Evolutionary conservation across 1,140 invertebrate genomes (phyloP), one percentile per base, ranked within the genome.

Genomic region (Scaptomyza hsui): DNA sequence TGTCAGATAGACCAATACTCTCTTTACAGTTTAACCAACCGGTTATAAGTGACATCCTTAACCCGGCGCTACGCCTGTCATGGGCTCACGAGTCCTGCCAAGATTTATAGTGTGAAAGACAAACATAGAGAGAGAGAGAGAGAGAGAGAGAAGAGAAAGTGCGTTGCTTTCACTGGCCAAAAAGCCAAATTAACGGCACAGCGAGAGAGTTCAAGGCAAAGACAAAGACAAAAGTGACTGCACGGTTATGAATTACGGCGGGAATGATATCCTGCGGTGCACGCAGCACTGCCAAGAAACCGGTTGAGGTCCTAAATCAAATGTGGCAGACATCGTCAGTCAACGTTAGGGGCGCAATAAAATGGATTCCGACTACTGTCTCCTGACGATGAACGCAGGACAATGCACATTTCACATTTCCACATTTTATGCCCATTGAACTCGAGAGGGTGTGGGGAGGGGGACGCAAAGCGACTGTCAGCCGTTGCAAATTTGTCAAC

Each of bases 101-200:
- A 74, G 81, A 85, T 85, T 85, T 85, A 85, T 85, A 65, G 65
- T 85, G 81, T 68, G 81, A 85, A 85, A 59, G 41, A 57, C 65
- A 85, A 85, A 86, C 55, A 86, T 53, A 16, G 7, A 5, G 15
- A 29, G 26, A n/a, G n/a, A n/a, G n/a, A n/a, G n/a, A n/a, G n/a
- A n/a, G n/a, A 86, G 57, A 16, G 7, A 5, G 15, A 29, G 26
- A n/a, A 12, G 72, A 76, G 81, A 80, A 70, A 85, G 79, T 82
- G 61, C 42, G 18, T 18, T 10, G 57, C 41, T 69, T 62, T 68
- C 63, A 52, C 48, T 35, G 24, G 18, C 35, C 35, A 9, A 26
- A 13, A 32, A 16, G 59, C 42, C 24, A 52, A 48, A 45, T 16
- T 19, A 37, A 32, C 29, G 1, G 29, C 3, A 12, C 0, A 32